These are phyloP conservation scores for Channa argus DNA, from an alignment of 2,113 vertebrate species.

Conservation along the genomic window DNA sequence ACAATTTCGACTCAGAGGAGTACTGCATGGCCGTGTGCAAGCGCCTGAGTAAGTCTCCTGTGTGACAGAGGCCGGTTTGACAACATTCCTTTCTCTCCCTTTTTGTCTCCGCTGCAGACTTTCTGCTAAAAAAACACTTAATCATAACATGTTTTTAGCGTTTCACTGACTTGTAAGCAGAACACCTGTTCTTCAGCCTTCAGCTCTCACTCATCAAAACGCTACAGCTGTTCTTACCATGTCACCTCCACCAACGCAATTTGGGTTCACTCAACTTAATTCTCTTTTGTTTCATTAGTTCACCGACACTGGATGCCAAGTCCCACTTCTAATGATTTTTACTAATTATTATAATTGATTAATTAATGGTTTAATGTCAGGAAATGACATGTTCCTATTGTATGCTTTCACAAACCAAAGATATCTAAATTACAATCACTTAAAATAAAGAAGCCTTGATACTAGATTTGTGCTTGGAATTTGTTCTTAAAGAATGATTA, in stretches of 20 bases:
- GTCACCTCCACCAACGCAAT: constrained; percentile 10
- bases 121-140: constrained; percentile 5
- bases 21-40: constrained; percentile 98
- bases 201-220: constrained; percentile 17
- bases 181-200: constrained; percentile 14
- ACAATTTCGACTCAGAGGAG: constrained; percentile 99
- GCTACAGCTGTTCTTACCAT: not conserved
- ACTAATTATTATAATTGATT: not conserved
- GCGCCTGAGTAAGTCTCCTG: constrained; percentile 95
- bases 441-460: constrained; percentile 4
- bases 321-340: not conserved
- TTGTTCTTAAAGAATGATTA: not conserved
- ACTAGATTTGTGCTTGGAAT: too few species aligned
- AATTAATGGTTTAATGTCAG: not conserved
- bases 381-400: not conserved
- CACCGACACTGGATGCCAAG: not conserved
- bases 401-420: not conserved
- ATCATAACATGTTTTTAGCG: constrained; percentile 15
- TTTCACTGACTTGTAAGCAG: too few species aligned
- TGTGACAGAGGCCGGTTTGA: constrained; percentile 49
- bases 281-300: not conserved
- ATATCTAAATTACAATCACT: not conserved
- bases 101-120: constrained; percentile 44
- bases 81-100: constrained; percentile 21
- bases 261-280: not conserved